Evolutionary conservation across 92 coral and sea anemone genomes (phyloP), one percentile per base, ranked within the genome.

Genomic region (Diadumene lineata): DNA sequence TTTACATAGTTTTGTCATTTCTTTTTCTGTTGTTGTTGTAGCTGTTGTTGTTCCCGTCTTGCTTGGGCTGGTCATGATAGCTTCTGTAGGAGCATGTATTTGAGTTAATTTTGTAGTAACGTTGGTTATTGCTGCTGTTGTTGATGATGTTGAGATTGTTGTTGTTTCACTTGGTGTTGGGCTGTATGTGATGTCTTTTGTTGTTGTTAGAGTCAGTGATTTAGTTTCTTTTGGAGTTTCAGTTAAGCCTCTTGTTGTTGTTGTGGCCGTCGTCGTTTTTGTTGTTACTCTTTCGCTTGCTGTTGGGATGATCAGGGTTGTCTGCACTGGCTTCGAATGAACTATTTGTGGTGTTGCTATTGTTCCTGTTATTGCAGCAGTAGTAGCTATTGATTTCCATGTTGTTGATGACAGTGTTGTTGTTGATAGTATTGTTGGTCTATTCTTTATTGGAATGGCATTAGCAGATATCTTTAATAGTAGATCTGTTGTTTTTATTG

Each of bases 111-210:
- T 23, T 8, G 74, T 13, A 28, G 57, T 32, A 31, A 53, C 23
- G 11, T 64, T 28, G 13, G 58, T 25, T 24, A 73, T 11, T 57
- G 68, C n/a, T 19, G 57, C 50, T 1, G 58, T 32, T 28, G 29
- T 58, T 56, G 78, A 17, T 44, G 66, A 31, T 34, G 33, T 60
- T 29, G 57, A 11, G 46, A 85, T 34, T 62, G 77, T 27, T 31
- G 82, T 9, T 61, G 79, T 60, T 32, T 55, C 27, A 43, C 57
- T 30, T 24, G 73, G 61, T 57, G 57, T 21, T 18, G 44, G 32
- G 48, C 48, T 38, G 48, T 13, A 4, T 38, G 7, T 38, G 48
- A 6, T 38, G 48, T 13, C 34, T n/a, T 70, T 50, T 2, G 74
- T 1, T 31, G 66, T 72, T 50, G 65, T 50, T 16, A 64, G 6